phyloP scores from a whole-genome alignment of 2,797 vertebrate species.

The Aldrovandia affinis region DNA sequence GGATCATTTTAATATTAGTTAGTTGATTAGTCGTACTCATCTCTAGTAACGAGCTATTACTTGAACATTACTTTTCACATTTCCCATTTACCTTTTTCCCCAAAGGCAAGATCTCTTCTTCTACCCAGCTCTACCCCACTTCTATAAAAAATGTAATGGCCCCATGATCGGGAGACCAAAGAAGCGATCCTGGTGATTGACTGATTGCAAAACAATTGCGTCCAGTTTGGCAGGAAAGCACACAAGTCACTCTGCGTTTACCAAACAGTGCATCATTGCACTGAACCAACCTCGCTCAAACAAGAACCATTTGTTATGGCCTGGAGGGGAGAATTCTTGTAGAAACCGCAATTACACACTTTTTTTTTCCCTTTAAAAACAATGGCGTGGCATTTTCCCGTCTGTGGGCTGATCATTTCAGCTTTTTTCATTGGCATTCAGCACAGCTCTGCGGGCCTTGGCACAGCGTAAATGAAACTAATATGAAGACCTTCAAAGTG shows the following conservation, averaged over 20 bases:
- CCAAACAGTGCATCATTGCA: slow-evolving; percentile 67
- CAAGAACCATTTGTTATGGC: slow-evolving; percentile 59
- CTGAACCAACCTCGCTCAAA: slow-evolving; percentile 52
- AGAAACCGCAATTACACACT: slow-evolving; percentile 58
- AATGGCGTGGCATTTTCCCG: slow-evolving; percentile 12
- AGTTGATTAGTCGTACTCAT: too few species aligned
- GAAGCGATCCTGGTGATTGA: slow-evolving; percentile 50
- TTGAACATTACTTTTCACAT: slow-evolving; percentile 5
- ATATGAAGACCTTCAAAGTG: neutral
- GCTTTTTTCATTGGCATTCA: neutral
- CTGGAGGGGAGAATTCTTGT: slow-evolving; percentile 54
- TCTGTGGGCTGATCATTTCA: neutral
- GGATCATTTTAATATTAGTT: too few species aligned
- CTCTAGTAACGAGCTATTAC: slow-evolving; percentile 49
- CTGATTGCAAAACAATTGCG: slow-evolving; percentile 56
- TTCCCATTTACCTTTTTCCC: slow-evolving; percentile 38
- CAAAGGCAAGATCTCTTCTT: slow-evolving; percentile 24
- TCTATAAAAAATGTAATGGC: slow-evolving; percentile 41
- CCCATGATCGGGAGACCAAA: neutral
- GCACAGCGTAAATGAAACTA: neutral
- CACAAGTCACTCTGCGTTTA: slow-evolving; percentile 63
- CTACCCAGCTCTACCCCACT: slow-evolving; percentile 38
- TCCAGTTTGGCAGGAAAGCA: slow-evolving; percentile 63
- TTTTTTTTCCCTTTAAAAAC: slow-evolving; percentile 15
- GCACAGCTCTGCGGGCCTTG: neutral